Percentiles rank a stretch among this genome's conserved stretches.
These are phyloP conservation scores for Nomada goodeniana DNA, from an alignment of 2,888 invertebrate species.

Conservation along the genomic window DNA sequence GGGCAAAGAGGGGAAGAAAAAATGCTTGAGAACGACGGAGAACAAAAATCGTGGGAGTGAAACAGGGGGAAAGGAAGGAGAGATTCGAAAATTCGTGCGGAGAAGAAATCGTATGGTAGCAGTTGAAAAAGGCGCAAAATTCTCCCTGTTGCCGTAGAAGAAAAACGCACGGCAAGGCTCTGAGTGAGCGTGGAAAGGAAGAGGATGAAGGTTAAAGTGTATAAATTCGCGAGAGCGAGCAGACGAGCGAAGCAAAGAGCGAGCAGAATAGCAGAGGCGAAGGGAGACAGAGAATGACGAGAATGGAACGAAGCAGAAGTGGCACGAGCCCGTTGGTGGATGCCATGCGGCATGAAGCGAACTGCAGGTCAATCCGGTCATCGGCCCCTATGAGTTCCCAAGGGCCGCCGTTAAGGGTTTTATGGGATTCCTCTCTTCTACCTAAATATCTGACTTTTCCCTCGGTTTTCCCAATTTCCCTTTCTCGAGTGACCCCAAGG, in stretches of 20 bases:
- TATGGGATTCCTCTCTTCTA: conserved; percentile 28
- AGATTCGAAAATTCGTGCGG: background rate
- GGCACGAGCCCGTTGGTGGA: conserved; percentile 66
- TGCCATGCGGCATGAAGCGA: conserved; percentile 65
- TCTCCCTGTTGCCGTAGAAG: background rate
- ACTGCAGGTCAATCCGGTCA: conserved; percentile 80
- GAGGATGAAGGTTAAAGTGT: conserved; percentile 15
- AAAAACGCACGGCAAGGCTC: background rate
- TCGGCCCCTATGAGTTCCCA: conserved; percentile 76
- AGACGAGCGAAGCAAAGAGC: conserved; percentile 9
- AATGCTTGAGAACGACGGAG: conserved; percentile 10
- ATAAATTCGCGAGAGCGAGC: conserved; percentile 19
- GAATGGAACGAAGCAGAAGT: conserved; percentile 63
- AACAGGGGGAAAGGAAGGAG: background rate
- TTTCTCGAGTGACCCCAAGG: background rate
- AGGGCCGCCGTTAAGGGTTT: conserved; percentile 64
- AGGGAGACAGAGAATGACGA: conserved; percentile 43
- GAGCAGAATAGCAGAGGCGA: conserved; percentile 9
- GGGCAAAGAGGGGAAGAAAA: conserved; percentile 15
- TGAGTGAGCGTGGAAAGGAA: background rate
- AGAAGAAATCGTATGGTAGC: background rate
- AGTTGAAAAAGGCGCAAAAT: background rate
- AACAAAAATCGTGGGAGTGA: conserved; percentile 17
- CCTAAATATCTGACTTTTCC: conserved; percentile 4
- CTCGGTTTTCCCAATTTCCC: background rate